Evolutionary conservation across 1,140 invertebrate genomes (phyloP).

Genomic region (Trichonephila clavata): DNA sequence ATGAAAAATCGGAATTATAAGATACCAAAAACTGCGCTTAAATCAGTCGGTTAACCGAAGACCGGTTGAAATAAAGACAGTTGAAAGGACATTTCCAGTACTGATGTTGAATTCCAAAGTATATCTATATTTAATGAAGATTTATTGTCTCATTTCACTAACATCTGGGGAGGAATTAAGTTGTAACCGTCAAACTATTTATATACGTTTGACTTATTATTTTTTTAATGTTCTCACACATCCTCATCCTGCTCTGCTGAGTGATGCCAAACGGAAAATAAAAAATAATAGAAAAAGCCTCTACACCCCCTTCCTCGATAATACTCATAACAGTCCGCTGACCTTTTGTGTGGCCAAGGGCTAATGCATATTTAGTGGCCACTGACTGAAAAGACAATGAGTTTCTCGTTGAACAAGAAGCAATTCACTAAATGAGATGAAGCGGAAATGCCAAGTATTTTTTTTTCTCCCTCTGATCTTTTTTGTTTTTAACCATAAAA

Average conservation of each 20-base stretch:
- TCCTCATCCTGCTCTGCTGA: not conserved
- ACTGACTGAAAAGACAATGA: conserved; percentile 3
- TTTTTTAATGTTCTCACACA: not conserved
- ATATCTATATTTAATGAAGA: not conserved
- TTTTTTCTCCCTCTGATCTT: not conserved
- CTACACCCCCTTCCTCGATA: not conserved
- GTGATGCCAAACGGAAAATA: not conserved
- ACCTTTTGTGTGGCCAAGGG: conserved; percentile 14
- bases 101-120: not conserved
- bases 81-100: not conserved
- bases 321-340: not conserved
- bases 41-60: no score
- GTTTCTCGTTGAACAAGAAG: not conserved
- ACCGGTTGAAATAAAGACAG: no score
- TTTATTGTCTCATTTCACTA: not conserved
- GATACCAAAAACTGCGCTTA: no score
- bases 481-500: not conserved
- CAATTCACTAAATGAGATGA: conserved; percentile 9
- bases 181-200: not conserved
- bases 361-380: conserved; percentile 27
- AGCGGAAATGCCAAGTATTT: not conserved
- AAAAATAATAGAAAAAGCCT: not conserved
- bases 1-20: no score
- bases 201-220: not conserved
- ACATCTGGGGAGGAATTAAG: not conserved